Evolutionary conservation across 2,888 invertebrate genomes (phyloP).

Genomic region (Rotaria magnacalcarata): DNA sequence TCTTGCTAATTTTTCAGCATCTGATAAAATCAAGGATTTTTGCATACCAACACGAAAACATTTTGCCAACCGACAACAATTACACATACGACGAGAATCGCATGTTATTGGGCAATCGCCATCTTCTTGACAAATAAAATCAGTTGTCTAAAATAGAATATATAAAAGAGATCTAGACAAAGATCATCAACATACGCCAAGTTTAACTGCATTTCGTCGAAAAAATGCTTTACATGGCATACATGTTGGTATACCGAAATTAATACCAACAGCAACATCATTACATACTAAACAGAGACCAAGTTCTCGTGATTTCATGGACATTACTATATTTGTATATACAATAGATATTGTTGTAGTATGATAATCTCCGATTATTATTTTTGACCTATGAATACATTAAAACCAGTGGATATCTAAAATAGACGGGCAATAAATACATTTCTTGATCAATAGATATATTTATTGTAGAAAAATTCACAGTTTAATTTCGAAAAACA

Average conservation of each 20-base stretch:
- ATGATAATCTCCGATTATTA: too few relatives aligned
- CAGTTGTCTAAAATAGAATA: not conserved
- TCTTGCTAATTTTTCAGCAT: not conserved
- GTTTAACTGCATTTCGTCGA: constrained; percentile 12
- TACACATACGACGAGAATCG: not conserved
- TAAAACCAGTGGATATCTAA: not conserved
- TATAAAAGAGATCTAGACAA: too few relatives aligned
- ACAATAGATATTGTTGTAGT: not conserved
- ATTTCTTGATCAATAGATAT: too few relatives aligned
- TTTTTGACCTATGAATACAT: not conserved
- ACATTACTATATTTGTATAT: too few relatives aligned
- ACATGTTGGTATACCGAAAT: not conserved
- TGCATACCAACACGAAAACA: constrained; percentile 13
- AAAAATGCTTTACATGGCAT: not conserved
- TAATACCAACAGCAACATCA: not conserved
- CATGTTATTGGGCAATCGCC: not conserved
- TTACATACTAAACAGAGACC: not conserved
- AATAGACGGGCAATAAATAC: not conserved
- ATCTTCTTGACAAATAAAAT: not conserved
- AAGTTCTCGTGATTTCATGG: not conserved
- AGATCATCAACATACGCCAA: not conserved
- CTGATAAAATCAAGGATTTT: not conserved
- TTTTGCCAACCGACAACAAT: constrained; percentile 16
- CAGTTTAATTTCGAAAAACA: too few relatives aligned
- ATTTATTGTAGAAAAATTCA: too few relatives aligned